Evolutionary conservation across 2,888 invertebrate genomes (phyloP), one percentile per base, ranked within the genome.

Genomic region (Euplagia quadripunctaria): DNA sequence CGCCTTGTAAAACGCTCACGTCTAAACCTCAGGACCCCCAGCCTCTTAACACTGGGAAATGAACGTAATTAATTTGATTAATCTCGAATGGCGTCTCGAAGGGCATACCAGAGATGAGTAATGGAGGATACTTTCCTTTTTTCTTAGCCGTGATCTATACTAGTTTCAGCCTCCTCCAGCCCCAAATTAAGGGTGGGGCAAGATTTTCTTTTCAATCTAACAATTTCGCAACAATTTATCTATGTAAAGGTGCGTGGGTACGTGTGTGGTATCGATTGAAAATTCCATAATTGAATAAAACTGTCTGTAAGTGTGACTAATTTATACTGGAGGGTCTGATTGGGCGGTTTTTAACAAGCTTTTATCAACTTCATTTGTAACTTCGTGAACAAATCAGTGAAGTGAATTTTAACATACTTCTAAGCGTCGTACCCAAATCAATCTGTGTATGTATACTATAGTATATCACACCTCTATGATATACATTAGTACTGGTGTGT

Each of bases 21-120:
- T 79, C 31, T 61, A 66, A 82, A 76, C 80, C 78, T 81, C 75
- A 70, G 71, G 64, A 67, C 74, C 72, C 72, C 73, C 74, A 79
- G 83, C 80, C 88, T 88, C 90, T 90, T 84, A n/a, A 86, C 88
- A 85, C 86, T 85, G 85, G 86, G 89, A 90, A 93, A 84, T 84
- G 81, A 90, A 91, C 88, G 91, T 93, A 93, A 94, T 94, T 94
- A 94, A 94, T 93, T 91, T 92, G 91, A 94, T 94, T 93, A 93
- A 94, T 93, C 88, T 88, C 86, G 85, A 90, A 91, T 87, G 81
- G 76, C 81, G 90, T 90, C 91, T 89, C 86, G 84, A 87, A 85
- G 86, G 69, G 89, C 88, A 88, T 88, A 87, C 86, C 85, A 68
- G 78, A 82, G 90, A 93, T 93, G 93, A 94, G 88, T 90, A 90